Conservation (phyloP, 2,113 vertebrate genomes). For the western clawed frog (Xenopus tropicalis) region UCB_Xtro_10.0 CM004444.2:150145501-150146000, state of each 20-base stretch:
- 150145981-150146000: constrained; percentile 60
- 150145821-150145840: constrained; percentile 90
- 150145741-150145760: constrained; percentile 58
- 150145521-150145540: constrained; percentile 81
- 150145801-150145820: constrained; percentile 82
- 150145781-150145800: constrained; percentile 71
- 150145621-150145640: constrained; percentile 77
- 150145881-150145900: constrained; percentile 86
- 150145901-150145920: constrained; percentile 94
- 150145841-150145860: constrained; percentile 94
- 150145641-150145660: constrained; percentile 86
- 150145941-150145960: constrained; percentile 59
- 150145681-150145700: constrained; percentile 64
- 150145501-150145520: constrained; percentile 83
- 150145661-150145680: constrained; percentile 77
- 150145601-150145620: constrained; percentile 72
- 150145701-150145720: constrained; percentile 27
- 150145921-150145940: constrained; percentile 77
- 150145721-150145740: constrained; percentile 62
- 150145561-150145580: constrained; percentile 78
- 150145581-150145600: constrained; percentile 70
- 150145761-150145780: constrained; percentile 59
- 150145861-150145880: constrained; percentile 93
- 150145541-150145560: constrained; percentile 86
- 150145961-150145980: constrained; percentile 62